Conservation (phyloP, 2,113 vertebrate genomes). For the Murina feae region DNA sequence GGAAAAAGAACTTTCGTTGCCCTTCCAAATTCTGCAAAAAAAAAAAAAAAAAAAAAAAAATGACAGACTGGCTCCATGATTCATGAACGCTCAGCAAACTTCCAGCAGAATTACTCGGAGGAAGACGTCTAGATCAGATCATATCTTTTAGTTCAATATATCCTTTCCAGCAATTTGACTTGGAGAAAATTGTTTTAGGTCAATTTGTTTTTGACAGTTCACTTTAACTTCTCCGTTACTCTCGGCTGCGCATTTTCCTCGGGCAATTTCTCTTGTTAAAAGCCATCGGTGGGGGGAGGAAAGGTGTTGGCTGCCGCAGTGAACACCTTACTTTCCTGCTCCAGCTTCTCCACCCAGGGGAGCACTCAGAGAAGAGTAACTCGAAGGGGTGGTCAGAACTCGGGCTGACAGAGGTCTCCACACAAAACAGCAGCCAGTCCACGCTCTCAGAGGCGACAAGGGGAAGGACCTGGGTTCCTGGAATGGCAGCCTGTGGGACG, state of each 20-base stretch:
- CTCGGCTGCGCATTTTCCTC: not conserved
- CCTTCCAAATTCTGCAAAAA: not conserved
- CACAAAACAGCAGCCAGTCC: not conserved
- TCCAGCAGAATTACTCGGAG: slow-evolving; percentile 21
- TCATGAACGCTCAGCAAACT: slow-evolving; percentile 17
- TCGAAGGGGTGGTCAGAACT: not conserved
- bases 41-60: not conserved
- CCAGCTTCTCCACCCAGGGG: no score
- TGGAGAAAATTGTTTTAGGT: slow-evolving; percentile 33
- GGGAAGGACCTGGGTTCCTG: not conserved
- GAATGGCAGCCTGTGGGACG: no score
- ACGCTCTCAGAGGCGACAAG: not conserved
- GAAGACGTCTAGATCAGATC: slow-evolving; percentile 9
- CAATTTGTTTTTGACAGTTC: slow-evolving; percentile 38
- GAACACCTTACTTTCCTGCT: no score
- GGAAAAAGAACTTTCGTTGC: not conserved
- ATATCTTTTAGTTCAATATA: slow-evolving; percentile 21
- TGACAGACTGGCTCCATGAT: not conserved
- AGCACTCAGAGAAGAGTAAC: not conserved
- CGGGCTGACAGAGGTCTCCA: not conserved
- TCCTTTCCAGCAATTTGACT: slow-evolving; percentile 33
- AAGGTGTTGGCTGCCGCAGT: not conserved
- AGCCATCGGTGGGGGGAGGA: not conserved
- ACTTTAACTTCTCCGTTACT: not conserved
- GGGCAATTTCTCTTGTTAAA: not conserved